Evolutionary conservation across 2,113 vertebrate genomes (phyloP), one percentile per base, ranked within the genome.

Genomic region (Callipepla californica): DNA sequence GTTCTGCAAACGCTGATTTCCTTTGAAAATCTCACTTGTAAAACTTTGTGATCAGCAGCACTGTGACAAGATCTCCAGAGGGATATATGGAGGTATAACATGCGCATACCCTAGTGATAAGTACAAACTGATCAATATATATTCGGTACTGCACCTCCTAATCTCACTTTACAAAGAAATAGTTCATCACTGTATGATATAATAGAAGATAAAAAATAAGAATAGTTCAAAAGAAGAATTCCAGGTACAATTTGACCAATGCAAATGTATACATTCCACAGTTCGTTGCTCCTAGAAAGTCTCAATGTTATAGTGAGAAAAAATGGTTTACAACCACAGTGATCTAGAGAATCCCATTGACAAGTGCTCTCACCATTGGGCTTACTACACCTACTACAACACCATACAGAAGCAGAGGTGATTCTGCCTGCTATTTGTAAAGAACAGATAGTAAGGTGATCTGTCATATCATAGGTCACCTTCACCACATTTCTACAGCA

Each of bases 121-220:
- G 7, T n/a, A 40, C 0, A 0, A 7, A 40, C 15, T 9, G 15
- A 13, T 44, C 10, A 11, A 36, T 12, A 17, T 22, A 8, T 53
- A 80, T 57, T 80, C 12, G 40, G 40, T 3, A 9, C 22, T 47
- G 38, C 7, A 18, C 44, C 65, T 80, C 40, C 36, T 73, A 69
- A 62, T 50, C 38, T 58, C 38, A 66, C 13, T 75, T 69, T 85
- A 21, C 11, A 44, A 82, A 59, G 2, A 77, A 80, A 32, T 40
- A 38, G 3, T 57, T 89, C 44, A 40, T 65, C 82, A 30, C 3
- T 61, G 2, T 17, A 6, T 40, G 5, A 63, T 65, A 12, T 18
- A 42, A 15, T 50, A 34, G n/a, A 86, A 92, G 28, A 67, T 26
- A 50, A 76, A 79, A 93, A 23, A 26, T 62, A 38, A 76, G 45